A percentile compares a stretch with the other conserved stretches of the same genome.
These are phyloP conservation scores for Campoletis raptor DNA, from an alignment of 2,888 invertebrate species.

Conservation along the genomic window DNA sequence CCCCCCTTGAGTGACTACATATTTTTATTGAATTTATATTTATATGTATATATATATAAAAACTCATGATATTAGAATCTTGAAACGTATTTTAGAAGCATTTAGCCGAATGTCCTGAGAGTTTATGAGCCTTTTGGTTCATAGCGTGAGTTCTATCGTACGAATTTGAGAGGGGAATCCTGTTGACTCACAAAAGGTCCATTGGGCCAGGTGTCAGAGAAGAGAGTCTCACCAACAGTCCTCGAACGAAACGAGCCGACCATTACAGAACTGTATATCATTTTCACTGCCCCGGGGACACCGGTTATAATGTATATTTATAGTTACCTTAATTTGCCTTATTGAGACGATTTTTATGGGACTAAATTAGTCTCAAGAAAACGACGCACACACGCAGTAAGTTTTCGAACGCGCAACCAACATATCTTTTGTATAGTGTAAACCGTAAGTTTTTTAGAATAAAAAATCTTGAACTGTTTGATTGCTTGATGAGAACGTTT, in stretches of 20 bases:
- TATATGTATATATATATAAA: not conserved
- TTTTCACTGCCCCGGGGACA: constrained; percentile 76
- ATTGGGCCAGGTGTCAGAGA: constrained; percentile 81
- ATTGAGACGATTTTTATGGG: constrained; percentile 80
- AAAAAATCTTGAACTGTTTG: not conserved
- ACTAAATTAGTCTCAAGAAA: constrained; percentile 76
- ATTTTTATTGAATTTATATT: not conserved
- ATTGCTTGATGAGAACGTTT: not conserved
- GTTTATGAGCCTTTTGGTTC: constrained; percentile 78
- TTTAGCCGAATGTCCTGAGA: constrained; percentile 79
- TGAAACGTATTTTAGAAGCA: constrained; percentile 80
- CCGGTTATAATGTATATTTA: constrained; percentile 78
- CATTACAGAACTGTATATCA: constrained; percentile 84
- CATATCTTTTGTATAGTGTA: constrained; percentile 21
- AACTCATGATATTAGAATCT: constrained; percentile 60
- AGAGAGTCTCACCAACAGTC: constrained; percentile 70
- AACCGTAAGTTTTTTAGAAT: not conserved
- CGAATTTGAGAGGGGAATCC: constrained; percentile 72
- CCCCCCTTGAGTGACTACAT: constrained; percentile 16
- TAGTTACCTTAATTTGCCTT: constrained; percentile 80
- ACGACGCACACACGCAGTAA: constrained; percentile 34
- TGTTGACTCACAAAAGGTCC: constrained; percentile 77
- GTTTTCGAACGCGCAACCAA: not conserved
- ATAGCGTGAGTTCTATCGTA: constrained; percentile 57
- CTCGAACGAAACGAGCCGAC: constrained; percentile 73